phyloP scores from a whole-genome alignment of 2,113 vertebrate genomes.

The Tor tambroides region DNA sequence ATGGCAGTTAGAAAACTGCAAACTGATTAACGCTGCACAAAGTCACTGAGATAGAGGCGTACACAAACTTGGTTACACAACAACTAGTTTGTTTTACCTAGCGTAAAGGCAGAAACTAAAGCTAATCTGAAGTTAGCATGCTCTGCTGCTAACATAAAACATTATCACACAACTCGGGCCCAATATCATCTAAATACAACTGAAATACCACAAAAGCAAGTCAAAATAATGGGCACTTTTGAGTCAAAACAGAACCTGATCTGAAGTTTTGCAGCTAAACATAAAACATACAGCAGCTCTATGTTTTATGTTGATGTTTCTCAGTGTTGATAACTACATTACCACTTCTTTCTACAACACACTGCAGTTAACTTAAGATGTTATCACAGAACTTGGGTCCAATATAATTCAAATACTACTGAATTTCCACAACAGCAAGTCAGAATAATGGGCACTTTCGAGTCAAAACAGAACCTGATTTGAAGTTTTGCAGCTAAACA shows the following conservation, averaged over 20 bases:
- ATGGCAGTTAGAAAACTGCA: constrained; percentile 37
- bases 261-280: not conserved
- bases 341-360: not conserved
- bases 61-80: not conserved
- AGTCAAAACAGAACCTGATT: not conserved
- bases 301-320: not conserved
- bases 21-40: not conserved
- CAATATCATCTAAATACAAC: not conserved
- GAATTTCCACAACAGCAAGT: not conserved
- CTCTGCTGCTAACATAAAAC: not conserved
- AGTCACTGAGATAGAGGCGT: not conserved
- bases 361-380: not conserved
- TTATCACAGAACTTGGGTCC: not conserved
- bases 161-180: not conserved
- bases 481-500: not conserved
- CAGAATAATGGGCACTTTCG: not conserved
- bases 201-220: not conserved
- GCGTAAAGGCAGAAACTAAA: not conserved
- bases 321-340: not conserved
- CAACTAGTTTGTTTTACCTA: not conserved
- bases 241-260: not conserved
- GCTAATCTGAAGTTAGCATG: not conserved
- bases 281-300: too few relatives aligned
- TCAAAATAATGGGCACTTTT: not conserved
- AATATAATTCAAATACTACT: not conserved